Percentiles rank a stretch among this genome's conserved stretches.
Conservation (phyloP, 2,797 vertebrate genomes). For the Amphiprion clarkii region DNA sequence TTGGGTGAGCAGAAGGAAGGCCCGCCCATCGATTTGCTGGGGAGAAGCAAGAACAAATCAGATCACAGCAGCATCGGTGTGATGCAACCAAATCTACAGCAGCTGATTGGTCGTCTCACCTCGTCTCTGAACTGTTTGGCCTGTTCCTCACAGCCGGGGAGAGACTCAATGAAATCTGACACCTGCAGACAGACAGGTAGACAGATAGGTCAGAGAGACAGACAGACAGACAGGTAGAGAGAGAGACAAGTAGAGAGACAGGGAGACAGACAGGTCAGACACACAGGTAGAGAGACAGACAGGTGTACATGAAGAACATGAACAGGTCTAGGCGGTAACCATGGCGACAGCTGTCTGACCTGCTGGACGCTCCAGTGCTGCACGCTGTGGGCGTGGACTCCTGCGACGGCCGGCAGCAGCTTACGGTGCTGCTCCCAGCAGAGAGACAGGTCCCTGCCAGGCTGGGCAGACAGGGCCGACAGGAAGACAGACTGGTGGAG, state of each 20-base stretch:
- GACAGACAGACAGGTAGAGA: neutral
- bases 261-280: neutral
- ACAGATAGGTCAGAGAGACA: neutral
- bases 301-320: neutral
- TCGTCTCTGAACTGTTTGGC: constrained; percentile 92
- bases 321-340: too few species aligned
- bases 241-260: too few species aligned
- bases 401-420: constrained; percentile 78
- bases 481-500: constrained; percentile 83
- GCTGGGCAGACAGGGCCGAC: constrained; percentile 80
- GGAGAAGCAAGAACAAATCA: constrained; percentile 38
- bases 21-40: constrained; percentile 94
- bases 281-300: neutral
- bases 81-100: neutral
- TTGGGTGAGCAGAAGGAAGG: constrained; percentile 94
- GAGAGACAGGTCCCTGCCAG: constrained; percentile 79
- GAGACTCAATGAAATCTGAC: constrained; percentile 90
- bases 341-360: constrained; percentile 67
- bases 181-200: constrained; percentile 81
- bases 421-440: constrained; percentile 85
- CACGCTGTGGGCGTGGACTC: constrained; percentile 72
- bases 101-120: constrained; percentile 79
- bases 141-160: constrained; percentile 92
- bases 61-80: neutral
- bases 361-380: constrained; percentile 82